Percentiles rank a stretch among this genome's conserved stretches.
These are phyloP conservation scores for Trididemnum clinides DNA, from an alignment of 23 tunicate genomes.

Conservation along the genomic window DNA sequence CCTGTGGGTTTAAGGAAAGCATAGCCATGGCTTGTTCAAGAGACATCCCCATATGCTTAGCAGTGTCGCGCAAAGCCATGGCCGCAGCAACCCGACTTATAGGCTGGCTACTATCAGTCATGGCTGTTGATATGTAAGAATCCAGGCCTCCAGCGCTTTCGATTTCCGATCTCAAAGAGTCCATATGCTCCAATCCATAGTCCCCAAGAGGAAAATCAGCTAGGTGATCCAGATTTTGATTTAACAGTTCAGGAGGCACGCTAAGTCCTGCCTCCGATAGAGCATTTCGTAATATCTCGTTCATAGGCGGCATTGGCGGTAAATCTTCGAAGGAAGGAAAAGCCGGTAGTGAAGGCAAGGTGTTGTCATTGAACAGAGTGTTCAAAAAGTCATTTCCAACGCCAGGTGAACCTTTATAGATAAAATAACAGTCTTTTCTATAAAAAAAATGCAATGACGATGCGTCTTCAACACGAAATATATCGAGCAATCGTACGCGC, in stretches of 20 bases:
- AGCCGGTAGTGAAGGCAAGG: no score
- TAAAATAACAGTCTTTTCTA: no score
- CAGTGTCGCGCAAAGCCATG: constrained; percentile 27
- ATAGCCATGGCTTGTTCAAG: constrained; percentile 13
- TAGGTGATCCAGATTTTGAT: background rate
- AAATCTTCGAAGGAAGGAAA: no score
- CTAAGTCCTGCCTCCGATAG: background rate
- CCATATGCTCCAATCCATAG: background rate
- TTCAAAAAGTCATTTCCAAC: background rate
- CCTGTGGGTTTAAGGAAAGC: background rate
- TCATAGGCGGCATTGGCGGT: no score
- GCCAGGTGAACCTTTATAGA: no score
- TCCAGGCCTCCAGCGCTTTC: constrained; percentile 29
- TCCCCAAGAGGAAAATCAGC: background rate
- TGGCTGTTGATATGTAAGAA: background rate
- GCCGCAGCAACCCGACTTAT: constrained; percentile 32
- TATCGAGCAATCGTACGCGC: no score
- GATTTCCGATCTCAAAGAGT: background rate
- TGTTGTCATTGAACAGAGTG: no score
- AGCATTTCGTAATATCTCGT: background rate
- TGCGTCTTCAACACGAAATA: no score
- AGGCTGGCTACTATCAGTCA: background rate
- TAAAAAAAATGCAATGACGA: no score
- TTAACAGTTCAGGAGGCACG: background rate
- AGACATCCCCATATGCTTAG: constrained; percentile 8